These are phyloP conservation scores for Dolichoris vasculosae DNA, from an alignment of 1,140 invertebrate species.

Conservation along the genomic window DNA sequence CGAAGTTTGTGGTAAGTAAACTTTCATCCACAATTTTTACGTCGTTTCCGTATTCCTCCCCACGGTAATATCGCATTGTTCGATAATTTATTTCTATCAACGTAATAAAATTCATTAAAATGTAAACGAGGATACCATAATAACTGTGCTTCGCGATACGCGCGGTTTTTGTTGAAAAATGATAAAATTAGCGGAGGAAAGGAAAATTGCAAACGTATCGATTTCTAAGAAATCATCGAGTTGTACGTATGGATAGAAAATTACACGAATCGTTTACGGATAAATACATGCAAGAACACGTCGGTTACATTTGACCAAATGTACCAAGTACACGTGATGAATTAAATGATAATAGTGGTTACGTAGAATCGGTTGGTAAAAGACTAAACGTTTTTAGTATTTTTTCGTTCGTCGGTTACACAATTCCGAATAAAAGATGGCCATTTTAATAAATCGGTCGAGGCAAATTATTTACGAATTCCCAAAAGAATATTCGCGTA, in stretches of 20 bases:
- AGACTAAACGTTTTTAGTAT: neutral
- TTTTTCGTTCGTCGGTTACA: neutral
- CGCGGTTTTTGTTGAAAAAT: neutral
- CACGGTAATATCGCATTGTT: neutral
- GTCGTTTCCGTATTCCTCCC: neutral
- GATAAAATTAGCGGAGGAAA: neutral
- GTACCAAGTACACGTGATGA: neutral
- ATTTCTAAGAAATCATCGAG: too few relatives aligned
- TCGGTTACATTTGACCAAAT: conserved; percentile 1
- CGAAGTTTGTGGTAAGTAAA: neutral
- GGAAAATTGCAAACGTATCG: neutral
- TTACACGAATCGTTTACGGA: neutral
- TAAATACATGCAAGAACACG: neutral
- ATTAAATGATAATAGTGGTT: neutral
- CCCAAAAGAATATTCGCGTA: neutral
- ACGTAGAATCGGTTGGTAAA: neutral
- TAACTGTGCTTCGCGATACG: neutral
- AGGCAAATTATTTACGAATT: neutral
- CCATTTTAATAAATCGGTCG: neutral
- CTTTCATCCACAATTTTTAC: neutral
- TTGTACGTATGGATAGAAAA: neutral
- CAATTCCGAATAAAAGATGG: neutral
- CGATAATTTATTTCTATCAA: neutral
- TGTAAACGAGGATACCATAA: neutral
- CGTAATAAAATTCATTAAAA: neutral